phyloP scores from a whole-genome alignment of 2,797 vertebrate species.

The Lerista edwardsae region DNA sequence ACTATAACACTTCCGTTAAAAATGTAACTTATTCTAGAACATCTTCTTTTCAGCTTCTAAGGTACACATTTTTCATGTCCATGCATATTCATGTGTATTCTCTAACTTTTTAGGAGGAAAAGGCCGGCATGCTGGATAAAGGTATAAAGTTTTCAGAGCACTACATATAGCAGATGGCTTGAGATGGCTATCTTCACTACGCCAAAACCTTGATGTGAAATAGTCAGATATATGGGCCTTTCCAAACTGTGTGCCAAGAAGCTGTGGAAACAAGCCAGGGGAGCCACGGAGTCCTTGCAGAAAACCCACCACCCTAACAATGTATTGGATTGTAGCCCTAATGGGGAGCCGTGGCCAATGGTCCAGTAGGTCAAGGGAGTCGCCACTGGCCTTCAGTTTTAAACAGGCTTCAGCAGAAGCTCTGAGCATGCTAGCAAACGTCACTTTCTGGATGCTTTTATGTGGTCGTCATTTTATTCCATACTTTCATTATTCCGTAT shows the following conservation, averaged over 20 bases:
- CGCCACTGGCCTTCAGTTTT: no score
- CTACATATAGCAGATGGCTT: neutral
- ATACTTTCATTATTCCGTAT: no score
- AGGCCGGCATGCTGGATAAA: slow-evolving; percentile 78
- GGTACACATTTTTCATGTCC: slow-evolving; percentile 23
- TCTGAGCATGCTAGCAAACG: neutral
- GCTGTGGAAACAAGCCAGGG: no score
- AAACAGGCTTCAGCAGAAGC: neutral
- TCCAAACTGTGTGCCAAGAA: no score
- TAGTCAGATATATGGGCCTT: neutral
- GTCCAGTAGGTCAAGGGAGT: no score
- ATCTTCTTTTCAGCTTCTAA: slow-evolving; percentile 8
- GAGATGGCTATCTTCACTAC: neutral
- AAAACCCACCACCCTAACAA: no score
- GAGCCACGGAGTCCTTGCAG: no score
- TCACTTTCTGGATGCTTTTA: neutral
- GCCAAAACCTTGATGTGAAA: slow-evolving; percentile 4
- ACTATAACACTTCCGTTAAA: neutral
- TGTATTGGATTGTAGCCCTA: no score
- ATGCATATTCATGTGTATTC: neutral
- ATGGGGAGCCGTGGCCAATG: no score
- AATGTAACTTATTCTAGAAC: neutral
- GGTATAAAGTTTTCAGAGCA: slow-evolving; percentile 66
- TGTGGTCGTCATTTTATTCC: neutral
- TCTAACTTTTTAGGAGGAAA: slow-evolving; percentile 68